phyloP scores from a whole-genome alignment of 1,140 invertebrate species.

The Bombus difficillimus region DNA sequence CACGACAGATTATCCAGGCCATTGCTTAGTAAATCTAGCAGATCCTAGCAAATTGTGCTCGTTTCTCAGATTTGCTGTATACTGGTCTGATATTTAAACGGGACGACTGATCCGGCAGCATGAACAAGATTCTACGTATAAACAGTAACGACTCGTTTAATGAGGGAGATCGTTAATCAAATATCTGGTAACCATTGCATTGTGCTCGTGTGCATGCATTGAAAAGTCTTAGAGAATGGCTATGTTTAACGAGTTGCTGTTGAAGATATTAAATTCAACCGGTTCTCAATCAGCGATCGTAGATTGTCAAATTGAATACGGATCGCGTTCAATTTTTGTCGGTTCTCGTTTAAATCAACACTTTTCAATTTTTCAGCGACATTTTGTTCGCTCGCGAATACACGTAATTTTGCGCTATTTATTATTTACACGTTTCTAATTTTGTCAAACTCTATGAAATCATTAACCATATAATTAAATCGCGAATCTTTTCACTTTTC shows the following conservation, averaged over 20 bases:
- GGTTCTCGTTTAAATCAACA: neutral
- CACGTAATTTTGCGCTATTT: too few relatives aligned
- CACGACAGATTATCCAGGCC: conserved; percentile 70
- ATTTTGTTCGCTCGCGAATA: too few relatives aligned
- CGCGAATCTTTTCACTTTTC: too few relatives aligned
- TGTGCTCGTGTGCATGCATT: conserved; percentile 29
- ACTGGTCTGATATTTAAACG: conserved; percentile 61
- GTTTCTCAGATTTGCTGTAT: conserved; percentile 56
- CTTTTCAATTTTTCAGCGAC: too few relatives aligned
- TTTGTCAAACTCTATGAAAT: too few relatives aligned
- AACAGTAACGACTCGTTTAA: conserved; percentile 61
- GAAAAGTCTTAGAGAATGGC: conserved; percentile 27
- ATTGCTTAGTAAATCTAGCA: conserved; percentile 73
- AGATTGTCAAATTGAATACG: neutral
- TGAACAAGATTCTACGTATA: conserved; percentile 48
- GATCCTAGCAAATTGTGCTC: conserved; percentile 66
- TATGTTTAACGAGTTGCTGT: conserved; percentile 4
- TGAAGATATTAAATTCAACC: neutral
- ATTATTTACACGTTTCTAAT: too few relatives aligned
- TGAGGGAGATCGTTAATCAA: conserved; percentile 60
- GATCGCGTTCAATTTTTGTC: neutral
- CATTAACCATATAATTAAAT: too few relatives aligned
- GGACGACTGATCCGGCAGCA: conserved; percentile 45
- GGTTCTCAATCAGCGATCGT: too few relatives aligned
- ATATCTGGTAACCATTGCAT: conserved; percentile 58